Conservation (phyloP, 37 sponge, comb jelly and placozoan genomes). For the Ephydatia muelleri region DNA sequence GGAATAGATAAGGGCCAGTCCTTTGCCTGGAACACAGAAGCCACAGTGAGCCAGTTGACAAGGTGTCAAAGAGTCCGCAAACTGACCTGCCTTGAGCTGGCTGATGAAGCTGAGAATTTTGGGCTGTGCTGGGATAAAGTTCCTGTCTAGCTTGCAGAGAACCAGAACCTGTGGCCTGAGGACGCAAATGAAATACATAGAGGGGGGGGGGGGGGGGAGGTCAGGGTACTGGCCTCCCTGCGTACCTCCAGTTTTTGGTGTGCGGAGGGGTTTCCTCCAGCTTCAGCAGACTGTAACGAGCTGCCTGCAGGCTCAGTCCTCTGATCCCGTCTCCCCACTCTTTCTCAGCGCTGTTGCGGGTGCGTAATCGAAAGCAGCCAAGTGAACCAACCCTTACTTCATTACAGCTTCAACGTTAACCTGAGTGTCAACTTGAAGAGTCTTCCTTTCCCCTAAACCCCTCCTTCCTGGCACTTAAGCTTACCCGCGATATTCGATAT, state of each 20-base stretch:
- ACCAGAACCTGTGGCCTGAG: conserved; percentile 82
- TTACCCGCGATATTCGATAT: conserved; percentile 96
- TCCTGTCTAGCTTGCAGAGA: conserved; percentile 72
- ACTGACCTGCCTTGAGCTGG: conserved; percentile 91
- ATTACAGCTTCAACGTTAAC: background rate
- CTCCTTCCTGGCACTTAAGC: too few species aligned
- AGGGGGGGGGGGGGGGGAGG: too few species aligned
- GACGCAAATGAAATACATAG: too few species aligned
- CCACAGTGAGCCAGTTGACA: background rate
- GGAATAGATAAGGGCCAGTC: conserved; percentile 80
- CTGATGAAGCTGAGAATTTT: conserved; percentile 90
- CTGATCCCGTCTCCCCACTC: conserved; percentile 99
- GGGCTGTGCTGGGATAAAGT: conserved; percentile 76
- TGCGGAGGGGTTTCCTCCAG: conserved; percentile 85
- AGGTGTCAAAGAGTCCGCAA: background rate
- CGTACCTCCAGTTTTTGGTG: conserved; percentile 95
- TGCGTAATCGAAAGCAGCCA: too few species aligned
- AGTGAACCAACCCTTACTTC: too few species aligned
- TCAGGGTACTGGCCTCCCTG: too few species aligned
- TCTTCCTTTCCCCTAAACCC: background rate
- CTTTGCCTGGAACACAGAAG: conserved; percentile 55
- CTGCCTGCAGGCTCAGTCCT: conserved; percentile 92
- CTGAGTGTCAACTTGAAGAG: background rate
- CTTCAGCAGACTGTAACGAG: conserved; percentile 81
- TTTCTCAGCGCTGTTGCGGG: conserved; percentile 87